phyloP scores from a whole-genome alignment of 2,113 vertebrate genomes.

The Barbus barbus region DNA sequence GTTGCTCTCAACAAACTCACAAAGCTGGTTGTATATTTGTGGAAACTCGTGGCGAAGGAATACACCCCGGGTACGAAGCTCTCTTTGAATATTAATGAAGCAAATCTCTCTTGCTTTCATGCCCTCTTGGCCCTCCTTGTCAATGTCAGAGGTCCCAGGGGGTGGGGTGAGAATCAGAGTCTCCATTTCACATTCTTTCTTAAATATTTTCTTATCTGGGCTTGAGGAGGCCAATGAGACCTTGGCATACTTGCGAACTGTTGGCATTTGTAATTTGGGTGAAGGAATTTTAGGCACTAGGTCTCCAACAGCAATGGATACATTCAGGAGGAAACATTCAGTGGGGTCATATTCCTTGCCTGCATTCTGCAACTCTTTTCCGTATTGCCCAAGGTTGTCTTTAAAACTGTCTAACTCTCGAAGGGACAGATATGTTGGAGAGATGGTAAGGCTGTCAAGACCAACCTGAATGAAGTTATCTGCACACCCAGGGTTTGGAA shows the following conservation, averaged over 20 bases:
- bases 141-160: conserved; percentile 88
- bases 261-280: conserved; percentile 81
- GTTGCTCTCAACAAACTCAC: conserved; percentile 93
- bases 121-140: conserved; percentile 90
- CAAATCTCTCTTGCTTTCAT: conserved; percentile 92
- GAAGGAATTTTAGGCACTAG: conserved; percentile 84
- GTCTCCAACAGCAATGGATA: conserved; percentile 90
- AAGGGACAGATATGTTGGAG: conserved; percentile 91
- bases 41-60: conserved; percentile 95
- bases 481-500: conserved; percentile 88
- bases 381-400: conserved; percentile 89
- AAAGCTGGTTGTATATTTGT: conserved; percentile 91
- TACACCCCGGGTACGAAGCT: conserved; percentile 92
- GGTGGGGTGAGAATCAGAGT: conserved; percentile 94
- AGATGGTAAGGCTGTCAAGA: conserved; percentile 89
- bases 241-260: conserved; percentile 95
- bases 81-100: conserved; percentile 95
- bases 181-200: conserved; percentile 92
- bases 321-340: conserved; percentile 96
- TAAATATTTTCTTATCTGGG: conserved; percentile 86
- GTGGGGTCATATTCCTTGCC: conserved; percentile 90
- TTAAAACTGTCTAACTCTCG: conserved; percentile 91
- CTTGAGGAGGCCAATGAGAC: conserved; percentile 91
- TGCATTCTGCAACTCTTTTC: conserved; percentile 85
- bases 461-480: conserved; percentile 93